Conservation (phyloP, 2,797 vertebrate genomes). For the Mus spretus region DNA sequence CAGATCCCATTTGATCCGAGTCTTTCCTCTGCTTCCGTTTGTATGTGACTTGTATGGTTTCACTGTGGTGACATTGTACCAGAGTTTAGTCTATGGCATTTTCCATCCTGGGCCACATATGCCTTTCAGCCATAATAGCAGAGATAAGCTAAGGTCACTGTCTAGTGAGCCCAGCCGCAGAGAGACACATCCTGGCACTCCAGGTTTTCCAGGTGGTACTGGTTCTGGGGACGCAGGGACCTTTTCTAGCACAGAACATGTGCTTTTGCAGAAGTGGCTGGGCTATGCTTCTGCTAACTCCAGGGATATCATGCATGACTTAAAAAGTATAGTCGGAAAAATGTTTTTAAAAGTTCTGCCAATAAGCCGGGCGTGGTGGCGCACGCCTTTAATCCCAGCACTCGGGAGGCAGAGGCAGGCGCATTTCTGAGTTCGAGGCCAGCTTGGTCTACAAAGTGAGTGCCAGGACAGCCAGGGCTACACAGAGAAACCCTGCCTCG, state of each 20-base stretch:
- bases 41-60: neutral
- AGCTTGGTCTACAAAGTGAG: too few relatives aligned
- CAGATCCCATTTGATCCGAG: neutral
- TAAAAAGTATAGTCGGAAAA: neutral
- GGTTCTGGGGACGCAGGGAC: neutral
- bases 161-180: neutral
- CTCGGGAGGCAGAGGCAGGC: too few relatives aligned
- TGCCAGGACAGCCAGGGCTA: too few relatives aligned
- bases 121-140: neutral
- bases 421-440: too few relatives aligned
- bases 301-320: constrained; percentile 35
- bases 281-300: neutral
- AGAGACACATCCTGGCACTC: neutral
- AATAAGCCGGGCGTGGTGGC: too few relatives aligned
- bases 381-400: too few relatives aligned
- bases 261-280: neutral
- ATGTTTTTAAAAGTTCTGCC: neutral
- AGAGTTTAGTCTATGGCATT: neutral
- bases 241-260: neutral
- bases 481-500: too few relatives aligned
- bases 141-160: neutral
- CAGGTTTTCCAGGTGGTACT: neutral
- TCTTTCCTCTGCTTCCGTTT: constrained; percentile 2
- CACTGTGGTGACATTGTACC: neutral
- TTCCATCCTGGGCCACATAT: neutral